Evolutionary conservation across 2,888 invertebrate genomes (phyloP), one percentile per base, ranked within the genome.

Genomic region (Cybosia mesomella): DNA sequence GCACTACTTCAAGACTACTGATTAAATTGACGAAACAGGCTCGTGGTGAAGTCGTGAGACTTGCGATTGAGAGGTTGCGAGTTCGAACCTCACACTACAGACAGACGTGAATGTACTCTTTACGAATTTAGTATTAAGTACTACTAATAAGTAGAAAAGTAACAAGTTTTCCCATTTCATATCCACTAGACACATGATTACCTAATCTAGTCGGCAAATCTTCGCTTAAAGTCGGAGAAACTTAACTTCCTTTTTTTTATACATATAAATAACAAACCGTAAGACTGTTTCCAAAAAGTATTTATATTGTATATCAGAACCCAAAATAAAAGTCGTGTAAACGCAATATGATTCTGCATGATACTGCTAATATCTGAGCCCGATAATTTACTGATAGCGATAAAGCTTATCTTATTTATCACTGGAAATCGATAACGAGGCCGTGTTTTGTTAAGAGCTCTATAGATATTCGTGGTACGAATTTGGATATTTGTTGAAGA

Each of bases 321-420:
- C n/a, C 21, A 58, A 58, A 58, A 34, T 54, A 53, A 62, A 62
- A 59, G 28, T 54, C n/a, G 66, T 83, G 71, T 80, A 72, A 83
- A 83, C 80, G 77, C 72, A 78, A 82, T 80, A 80, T 62, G 66
- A 73, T 58, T 64, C 69, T 49, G 83, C 82, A 80, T 62, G 66
- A 73, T 58, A 65, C 69, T 49, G n/a, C n/a, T 77, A 71, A 73
- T 73, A 71, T 68, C 62, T 53, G 55, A 61, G 65, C n/a, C 32
- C 58, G 67, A 74, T 68, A 70, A 72, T 64, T 53, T 61, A 49
- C 49, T 66, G 75, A 77, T 74, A 80, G 34, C 69, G 84, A 82
- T 81, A 55, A 39, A 63, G 70, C 74, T 83, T 86, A 85, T 86
- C 86, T 67, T 68, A 67, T 69, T 82, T 88, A 87, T 88, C 87